These are phyloP conservation scores for Cosmia pyralina DNA, from an alignment of 2,888 invertebrate species.

Conservation along the genomic window DNA sequence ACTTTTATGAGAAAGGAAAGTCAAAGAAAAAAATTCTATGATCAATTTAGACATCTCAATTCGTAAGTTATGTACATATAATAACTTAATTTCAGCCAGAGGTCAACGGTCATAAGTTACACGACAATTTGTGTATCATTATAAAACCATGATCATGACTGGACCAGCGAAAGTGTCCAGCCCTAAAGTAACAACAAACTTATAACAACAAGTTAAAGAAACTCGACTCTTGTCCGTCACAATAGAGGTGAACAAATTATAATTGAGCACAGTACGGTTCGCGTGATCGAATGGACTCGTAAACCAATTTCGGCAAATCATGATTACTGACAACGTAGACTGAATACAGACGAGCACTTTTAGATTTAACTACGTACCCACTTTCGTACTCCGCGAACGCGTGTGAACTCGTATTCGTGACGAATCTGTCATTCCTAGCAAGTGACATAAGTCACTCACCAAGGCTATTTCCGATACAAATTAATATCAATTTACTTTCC, in stretches of 20 bases:
- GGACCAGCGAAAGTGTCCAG: constrained; percentile 64
- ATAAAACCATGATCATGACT: constrained; percentile 70
- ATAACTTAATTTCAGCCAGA: constrained; percentile 65
- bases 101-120: constrained; percentile 76
- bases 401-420: constrained; percentile 65
- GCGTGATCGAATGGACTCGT: constrained; percentile 75
- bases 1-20: constrained; percentile 54
- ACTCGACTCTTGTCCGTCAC: constrained; percentile 45
- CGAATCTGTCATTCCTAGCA: constrained; percentile 41
- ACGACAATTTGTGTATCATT: constrained; percentile 76
- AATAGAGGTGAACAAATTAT: constrained; percentile 55
- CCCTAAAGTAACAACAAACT: constrained; percentile 48
- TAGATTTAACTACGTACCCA: constrained; percentile 69
- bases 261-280: constrained; percentile 66
- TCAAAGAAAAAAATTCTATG: constrained; percentile 44
- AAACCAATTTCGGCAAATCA: constrained; percentile 78
- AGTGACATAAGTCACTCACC: constrained; percentile 33
- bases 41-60: constrained; percentile 45
- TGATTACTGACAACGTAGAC: constrained; percentile 69
- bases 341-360: constrained; percentile 68
- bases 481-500: constrained; percentile 52
- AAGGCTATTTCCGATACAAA: constrained; percentile 31
- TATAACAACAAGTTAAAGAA: constrained; percentile 30
- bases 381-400: constrained; percentile 69
- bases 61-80: constrained; percentile 49